phyloP scores from a whole-genome alignment of 2,888 invertebrate species.

The Phengaris alcon region DNA sequence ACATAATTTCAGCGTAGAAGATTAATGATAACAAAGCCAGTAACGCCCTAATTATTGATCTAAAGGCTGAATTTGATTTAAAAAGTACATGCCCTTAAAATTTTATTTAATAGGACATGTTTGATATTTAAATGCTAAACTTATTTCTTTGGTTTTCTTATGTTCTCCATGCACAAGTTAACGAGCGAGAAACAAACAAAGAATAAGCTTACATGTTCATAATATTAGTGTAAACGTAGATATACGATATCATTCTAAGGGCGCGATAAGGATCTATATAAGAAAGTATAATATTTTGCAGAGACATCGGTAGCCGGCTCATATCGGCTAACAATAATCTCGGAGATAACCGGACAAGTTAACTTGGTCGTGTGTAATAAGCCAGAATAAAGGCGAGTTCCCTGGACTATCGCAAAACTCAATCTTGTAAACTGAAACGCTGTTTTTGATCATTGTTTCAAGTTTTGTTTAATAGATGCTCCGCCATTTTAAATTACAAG shows the following conservation, averaged over 20 bases:
- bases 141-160: neutral
- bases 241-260: conserved; percentile 30
- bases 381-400: conserved; percentile 61
- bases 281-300: conserved; percentile 37
- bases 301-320: conserved; percentile 44
- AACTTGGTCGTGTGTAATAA: conserved; percentile 71
- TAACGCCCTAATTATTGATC: neutral
- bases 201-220: conserved; percentile 5
- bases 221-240: conserved; percentile 25
- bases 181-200: neutral
- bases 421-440: conserved; percentile 76
- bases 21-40: neutral
- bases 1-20: neutral
- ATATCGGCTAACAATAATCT: conserved; percentile 72
- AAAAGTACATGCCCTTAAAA: neutral
- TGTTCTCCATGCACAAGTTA: neutral
- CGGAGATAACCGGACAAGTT: conserved; percentile 72
- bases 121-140: neutral
- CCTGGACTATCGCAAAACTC: conserved; percentile 65
- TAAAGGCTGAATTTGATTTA: neutral
- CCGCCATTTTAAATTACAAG: conserved; percentile 18
- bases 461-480: conserved; percentile 36
- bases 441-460: conserved; percentile 57
- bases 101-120: neutral
- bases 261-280: conserved; percentile 31